Evolutionary conservation across 2,888 invertebrate species (phyloP).

Genomic region (Meteorus cinctellus): DNA sequence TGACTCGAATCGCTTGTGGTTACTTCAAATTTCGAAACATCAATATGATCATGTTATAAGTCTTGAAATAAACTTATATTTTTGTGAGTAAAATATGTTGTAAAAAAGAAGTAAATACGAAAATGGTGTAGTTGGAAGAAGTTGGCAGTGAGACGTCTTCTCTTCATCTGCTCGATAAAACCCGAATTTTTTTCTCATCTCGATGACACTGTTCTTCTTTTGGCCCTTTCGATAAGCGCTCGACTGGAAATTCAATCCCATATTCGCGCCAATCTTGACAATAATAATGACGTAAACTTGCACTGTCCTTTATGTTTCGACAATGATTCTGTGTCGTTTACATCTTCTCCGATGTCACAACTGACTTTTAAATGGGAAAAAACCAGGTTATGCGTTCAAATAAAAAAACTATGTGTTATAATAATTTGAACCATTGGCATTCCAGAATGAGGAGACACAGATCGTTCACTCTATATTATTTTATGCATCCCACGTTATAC

Average conservation of each 20-base stretch:
- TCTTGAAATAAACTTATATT: neutral
- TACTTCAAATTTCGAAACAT: neutral
- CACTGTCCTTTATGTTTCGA: constrained; percentile 50
- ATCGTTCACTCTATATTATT: constrained; percentile 2
- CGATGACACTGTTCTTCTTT: neutral
- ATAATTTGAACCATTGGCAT: too few relatives aligned
- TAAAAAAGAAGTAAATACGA: constrained; percentile 16
- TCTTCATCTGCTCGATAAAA: constrained; percentile 47
- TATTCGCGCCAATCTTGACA: constrained; percentile 31
- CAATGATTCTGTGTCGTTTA: neutral
- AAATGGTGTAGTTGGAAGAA: constrained; percentile 30
- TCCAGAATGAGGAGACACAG: neutral
- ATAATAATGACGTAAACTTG: constrained; percentile 63
- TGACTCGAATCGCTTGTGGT: neutral
- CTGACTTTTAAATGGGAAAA: neutral
- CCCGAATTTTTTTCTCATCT: too few relatives aligned
- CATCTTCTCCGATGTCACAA: neutral
- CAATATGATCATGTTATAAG: neutral
- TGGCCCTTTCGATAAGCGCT: constrained; percentile 60
- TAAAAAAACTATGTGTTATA: neutral
- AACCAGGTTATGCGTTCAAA: neutral
- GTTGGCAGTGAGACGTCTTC: constrained; percentile 49
- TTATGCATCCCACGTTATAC: constrained; percentile 5
- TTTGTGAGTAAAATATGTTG: constrained; percentile 22
- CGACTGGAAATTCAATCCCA: constrained; percentile 62